These are phyloP conservation scores for Periophthalmus modestus DNA, from an alignment of 2,113 vertebrate genomes.

Conservation along the genomic window DNA sequence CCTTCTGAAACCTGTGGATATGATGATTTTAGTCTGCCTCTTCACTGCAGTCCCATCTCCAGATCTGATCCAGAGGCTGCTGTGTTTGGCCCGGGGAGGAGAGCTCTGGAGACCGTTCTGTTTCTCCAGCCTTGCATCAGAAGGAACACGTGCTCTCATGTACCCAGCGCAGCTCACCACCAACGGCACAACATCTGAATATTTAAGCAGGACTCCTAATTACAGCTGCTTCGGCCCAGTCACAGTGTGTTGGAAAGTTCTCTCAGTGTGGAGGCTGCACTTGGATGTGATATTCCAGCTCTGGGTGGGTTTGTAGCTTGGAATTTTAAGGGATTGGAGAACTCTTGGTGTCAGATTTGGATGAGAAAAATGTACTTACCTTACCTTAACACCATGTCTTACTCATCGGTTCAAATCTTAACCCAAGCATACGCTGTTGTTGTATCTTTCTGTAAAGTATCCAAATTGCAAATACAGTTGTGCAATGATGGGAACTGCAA, in stretches of 20 bases:
- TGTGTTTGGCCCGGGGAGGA: conserved; percentile 45
- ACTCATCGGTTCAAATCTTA: no score
- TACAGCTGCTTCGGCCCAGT: conserved; percentile 18
- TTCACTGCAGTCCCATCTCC: conserved; percentile 20
- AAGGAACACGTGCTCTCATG: conserved; percentile 31
- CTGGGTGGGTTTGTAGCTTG: neutral
- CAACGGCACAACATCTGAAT: neutral
- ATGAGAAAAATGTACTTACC: no score
- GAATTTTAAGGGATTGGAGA: neutral
- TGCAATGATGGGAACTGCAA: no score
- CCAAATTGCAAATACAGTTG: no score
- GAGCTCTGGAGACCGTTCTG: conserved; percentile 40
- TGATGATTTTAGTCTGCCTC: neutral
- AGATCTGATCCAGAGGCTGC: conserved; percentile 50
- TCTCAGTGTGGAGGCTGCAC: neutral
- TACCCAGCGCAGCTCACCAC: conserved; percentile 8
- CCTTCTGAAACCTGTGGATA: no score
- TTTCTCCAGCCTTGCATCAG: conserved; percentile 67
- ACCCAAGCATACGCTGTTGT: no score
- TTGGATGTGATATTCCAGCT: neutral
- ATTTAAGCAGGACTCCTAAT: conserved; percentile 16
- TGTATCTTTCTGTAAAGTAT: no score
- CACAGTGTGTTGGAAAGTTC: neutral
- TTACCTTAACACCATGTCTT: no score
- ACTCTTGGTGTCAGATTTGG: neutral